Evolutionary conservation across 1,140 invertebrate genomes (phyloP).

Genomic region (Pseudoatta argentina): DNA sequence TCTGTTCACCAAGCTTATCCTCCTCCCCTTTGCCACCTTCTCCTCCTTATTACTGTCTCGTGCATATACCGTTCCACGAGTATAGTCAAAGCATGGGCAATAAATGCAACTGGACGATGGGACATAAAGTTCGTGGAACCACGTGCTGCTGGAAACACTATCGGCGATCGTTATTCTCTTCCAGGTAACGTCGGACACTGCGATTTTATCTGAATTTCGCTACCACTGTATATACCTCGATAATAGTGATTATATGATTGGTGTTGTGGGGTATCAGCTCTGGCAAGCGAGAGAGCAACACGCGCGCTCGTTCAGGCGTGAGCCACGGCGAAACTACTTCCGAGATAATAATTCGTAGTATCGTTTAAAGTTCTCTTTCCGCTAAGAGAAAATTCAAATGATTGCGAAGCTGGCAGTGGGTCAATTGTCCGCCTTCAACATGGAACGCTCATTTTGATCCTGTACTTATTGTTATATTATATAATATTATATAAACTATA

Average conservation of each 20-base stretch:
- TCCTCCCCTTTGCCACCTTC: conserved; percentile 39
- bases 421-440: conserved; percentile 38
- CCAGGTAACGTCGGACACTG: conserved; percentile 46
- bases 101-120: conserved; percentile 63
- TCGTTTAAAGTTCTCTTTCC: conserved; percentile 39
- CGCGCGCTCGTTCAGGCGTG: conserved; percentile 2
- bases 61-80: conserved; percentile 58
- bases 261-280: conserved; percentile 24
- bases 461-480: neutral
- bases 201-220: conserved; percentile 67
- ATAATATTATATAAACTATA: neutral
- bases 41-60: conserved; percentile 38
- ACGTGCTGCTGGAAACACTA: conserved; percentile 58
- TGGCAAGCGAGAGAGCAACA: conserved; percentile 3
- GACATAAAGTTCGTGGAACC: conserved; percentile 62
- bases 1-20: neutral
- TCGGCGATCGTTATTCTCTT: conserved; percentile 56
- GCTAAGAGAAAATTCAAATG: conserved; percentile 45
- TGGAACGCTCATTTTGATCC: neutral
- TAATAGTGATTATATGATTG: conserved; percentile 56
- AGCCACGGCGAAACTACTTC: conserved; percentile 41
- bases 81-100: conserved; percentile 35
- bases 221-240: conserved; percentile 31
- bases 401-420: conserved; percentile 13
- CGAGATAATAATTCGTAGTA: conserved; percentile 64